Base-by-base conservation (phyloP, 2,888 invertebrate genomes). In the Sphaerophoria taeniata region DNA sequence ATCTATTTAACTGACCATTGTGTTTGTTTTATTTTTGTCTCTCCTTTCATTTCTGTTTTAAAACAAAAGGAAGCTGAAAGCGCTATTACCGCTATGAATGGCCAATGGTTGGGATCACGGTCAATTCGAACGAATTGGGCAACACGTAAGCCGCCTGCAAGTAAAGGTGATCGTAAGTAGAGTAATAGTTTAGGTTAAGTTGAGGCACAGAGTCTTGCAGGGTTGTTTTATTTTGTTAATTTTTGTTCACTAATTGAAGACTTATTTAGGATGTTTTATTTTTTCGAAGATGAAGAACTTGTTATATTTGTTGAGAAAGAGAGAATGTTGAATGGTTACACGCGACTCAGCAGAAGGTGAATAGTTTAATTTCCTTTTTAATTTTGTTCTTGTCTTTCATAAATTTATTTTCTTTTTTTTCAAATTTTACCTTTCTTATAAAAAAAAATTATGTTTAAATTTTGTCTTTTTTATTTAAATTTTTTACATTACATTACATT, bases 91-190 rank as follows among this genome's bases (percentile, higher is more conserved):
- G 97, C 97, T 82, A 99, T 99, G 99, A 99, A 99, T 92, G 99
- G 99, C 5, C 99, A 99, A 92, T 99, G 99, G 99, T 94, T 99
- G 77, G 99, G 99, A 49, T 98, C 98, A 88, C 95, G 99, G 89
- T 97, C 98, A 90, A 99, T 99, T 92, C 95, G 99, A 89, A 99
- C 99, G 90, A 99, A 99, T 94, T 99, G 99, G 99, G 99, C 99
- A 70, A 99, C 99, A 65, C 94, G 99, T 91, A 99, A 99, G 95
- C 99, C 99, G 63, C 98, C 98, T 60, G 96, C 97, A 89, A 96
- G 96, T 70, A 97, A 97, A 94, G 96, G 95, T 89, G 97, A 97
- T 93, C 94, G 97, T 96, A 92, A 94, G 89, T 89, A 87, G 47
- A 78, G 69, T 65, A 77, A 65, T 74, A 83, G 61, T 60, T 51